A percentile compares a stretch with the other conserved stretches of the same genome.
Evolutionary conservation across 2,113 vertebrate genomes (phyloP).

Genomic region (Gymnarchus niloticus): DNA sequence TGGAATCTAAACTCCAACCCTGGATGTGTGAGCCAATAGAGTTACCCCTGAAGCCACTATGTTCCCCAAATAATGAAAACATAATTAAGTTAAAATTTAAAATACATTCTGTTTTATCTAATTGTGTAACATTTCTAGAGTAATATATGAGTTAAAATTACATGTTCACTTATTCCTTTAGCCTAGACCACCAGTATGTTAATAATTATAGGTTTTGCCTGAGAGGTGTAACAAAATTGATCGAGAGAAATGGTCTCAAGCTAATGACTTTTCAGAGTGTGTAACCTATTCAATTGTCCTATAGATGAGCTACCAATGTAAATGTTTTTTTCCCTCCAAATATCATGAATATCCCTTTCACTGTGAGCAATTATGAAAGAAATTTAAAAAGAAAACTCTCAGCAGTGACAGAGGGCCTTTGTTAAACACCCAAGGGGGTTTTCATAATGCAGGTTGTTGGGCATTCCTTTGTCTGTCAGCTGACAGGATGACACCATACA

Average conservation of each 20-base stretch:
- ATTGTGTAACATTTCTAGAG: not conserved
- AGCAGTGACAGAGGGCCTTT: not conserved
- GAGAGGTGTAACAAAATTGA: not conserved
- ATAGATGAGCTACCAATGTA: not conserved
- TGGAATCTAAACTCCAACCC: not conserved
- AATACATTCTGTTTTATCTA: not conserved
- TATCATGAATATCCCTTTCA: not conserved
- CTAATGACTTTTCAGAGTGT: slow-evolving; percentile 3
- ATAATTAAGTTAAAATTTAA: not conserved
- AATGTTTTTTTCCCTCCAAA: not conserved
- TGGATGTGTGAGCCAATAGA: not conserved
- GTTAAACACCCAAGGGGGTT: not conserved
- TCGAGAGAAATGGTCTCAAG: not conserved
- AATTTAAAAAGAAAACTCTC: not conserved
- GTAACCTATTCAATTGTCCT: not conserved
- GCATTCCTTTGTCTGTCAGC: not conserved
- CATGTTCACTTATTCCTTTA: not conserved
- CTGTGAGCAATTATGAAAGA: not conserved
- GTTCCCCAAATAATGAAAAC: not conserved
- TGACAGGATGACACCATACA: slow-evolving; percentile 50
- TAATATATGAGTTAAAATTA: not conserved
- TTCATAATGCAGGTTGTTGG: not conserved
- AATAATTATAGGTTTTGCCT: not conserved
- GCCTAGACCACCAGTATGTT: not conserved
- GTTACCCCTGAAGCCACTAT: not conserved